Evolutionary conservation across 2,113 vertebrate species (phyloP).

Genomic region (Myotis davidii): DNA sequence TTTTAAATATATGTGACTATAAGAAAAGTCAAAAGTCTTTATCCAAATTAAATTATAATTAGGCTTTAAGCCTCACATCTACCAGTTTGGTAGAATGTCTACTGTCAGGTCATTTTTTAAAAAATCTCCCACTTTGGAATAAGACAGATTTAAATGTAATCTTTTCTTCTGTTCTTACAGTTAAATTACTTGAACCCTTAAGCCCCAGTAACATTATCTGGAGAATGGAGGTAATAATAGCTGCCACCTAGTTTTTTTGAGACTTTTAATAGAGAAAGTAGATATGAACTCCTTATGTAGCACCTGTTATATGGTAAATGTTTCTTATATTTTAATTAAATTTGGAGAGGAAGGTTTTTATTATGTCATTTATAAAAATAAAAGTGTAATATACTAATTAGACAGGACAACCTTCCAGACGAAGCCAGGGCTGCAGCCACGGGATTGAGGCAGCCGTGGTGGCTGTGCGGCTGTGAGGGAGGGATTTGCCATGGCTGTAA

Average conservation of each 20-base stretch:
- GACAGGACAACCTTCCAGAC: too few relatives aligned
- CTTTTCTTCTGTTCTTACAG: not conserved
- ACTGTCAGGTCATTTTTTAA: not conserved
- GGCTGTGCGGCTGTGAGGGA: too few relatives aligned
- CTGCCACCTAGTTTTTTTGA: not conserved
- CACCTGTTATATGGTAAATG: not conserved
- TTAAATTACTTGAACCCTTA: not conserved
- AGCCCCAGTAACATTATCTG: not conserved
- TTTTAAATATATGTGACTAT: not conserved
- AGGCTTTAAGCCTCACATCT: not conserved
- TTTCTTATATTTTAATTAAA: slow-evolving; percentile 10
- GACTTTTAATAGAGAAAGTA: not conserved
- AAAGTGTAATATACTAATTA: too few relatives aligned
- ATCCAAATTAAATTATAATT: not conserved
- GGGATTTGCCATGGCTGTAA: too few relatives aligned
- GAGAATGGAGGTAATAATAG: not conserved
- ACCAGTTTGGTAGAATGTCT: not conserved
- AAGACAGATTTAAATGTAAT: not conserved
- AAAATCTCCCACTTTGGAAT: not conserved
- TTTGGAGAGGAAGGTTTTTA: not conserved
- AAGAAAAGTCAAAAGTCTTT: not conserved
- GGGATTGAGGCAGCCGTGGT: too few relatives aligned
- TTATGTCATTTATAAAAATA: not conserved
- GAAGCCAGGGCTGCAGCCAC: too few relatives aligned
- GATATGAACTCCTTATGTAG: not conserved